Base-by-base conservation (phyloP, 2,888 invertebrate species). In the Hirtodrosophila cameraria region DNA sequence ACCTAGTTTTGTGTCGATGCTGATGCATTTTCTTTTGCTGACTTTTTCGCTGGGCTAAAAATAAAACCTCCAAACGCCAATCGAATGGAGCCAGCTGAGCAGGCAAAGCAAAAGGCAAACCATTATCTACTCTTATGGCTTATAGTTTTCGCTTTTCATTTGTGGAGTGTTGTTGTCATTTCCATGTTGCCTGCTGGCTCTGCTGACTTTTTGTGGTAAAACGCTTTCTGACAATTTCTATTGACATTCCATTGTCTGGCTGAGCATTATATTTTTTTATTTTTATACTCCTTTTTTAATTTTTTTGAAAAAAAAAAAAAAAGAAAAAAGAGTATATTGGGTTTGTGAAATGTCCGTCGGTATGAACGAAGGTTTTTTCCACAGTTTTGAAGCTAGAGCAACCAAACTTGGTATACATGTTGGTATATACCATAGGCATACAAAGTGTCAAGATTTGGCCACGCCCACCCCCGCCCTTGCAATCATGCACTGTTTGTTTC, bases 101-200 rank as follows among this genome's bases (percentile, higher is more conserved):
- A 18, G 18, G 18, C 18, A 5, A 18, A 5, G 23, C 1, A 5
- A 23, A 6, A 8, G 8, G 23, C 23, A 18, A 55, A 39, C 43
- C 25, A 59, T 54, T 66, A 82, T 49, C 42, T 52, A 60, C 71
- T 71, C 61, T 65, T 70, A 74, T 68, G 63, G 63, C 63, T 65
- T 70, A 74, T 68, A 69, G 63, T 80, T 73, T n/a, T 80, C 86
- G 83, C 80, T 80, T 80, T 80, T 86, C 66, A 67, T 75, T 73
- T 60, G 74, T 62, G 30, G 33, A 55, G 25, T 46, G 30, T 36
- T 58, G 49, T 55, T 59, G 45, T 20, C 20, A 39, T 25, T 48
- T 28, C 23, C 13, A 23, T 45, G 28, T 18, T 43, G 11, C 12
- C 38, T 35, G 28, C n/a, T n/a, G n/a, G n/a, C n/a, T n/a, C n/a